phyloP scores from a whole-genome alignment of 2,888 invertebrate genomes.

The Drosophila quinaria region DNA sequence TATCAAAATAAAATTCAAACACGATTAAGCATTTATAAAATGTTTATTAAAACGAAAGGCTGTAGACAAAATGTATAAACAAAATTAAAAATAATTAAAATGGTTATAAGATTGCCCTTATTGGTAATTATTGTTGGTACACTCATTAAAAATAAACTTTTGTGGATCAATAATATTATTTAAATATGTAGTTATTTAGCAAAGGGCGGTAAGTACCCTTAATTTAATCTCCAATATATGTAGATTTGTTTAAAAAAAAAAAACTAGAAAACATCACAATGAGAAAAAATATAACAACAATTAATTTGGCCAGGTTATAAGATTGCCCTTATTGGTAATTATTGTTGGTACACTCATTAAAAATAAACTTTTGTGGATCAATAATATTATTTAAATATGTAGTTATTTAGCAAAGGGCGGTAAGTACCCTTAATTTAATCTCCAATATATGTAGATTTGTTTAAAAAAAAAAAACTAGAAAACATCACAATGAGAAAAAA shows the following conservation, averaged over 20 bases:
- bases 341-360: neutral
- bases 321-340: neutral
- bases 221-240: neutral
- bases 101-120: conserved; percentile 1
- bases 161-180: neutral
- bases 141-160: neutral
- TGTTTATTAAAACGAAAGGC: conserved; percentile 5
- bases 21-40: neutral
- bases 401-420: neutral
- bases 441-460: neutral
- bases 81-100: conserved; percentile 1
- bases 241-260: conserved; percentile 5
- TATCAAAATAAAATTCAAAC: conserved; percentile 5
- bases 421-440: neutral
- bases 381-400: neutral
- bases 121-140: neutral
- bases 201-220: neutral
- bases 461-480: conserved; percentile 4
- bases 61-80: conserved; percentile 4
- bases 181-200: neutral
- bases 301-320: conserved; percentile 7
- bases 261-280: neutral
- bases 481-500: neutral
- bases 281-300: neutral
- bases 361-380: neutral